phyloP scores from a whole-genome alignment of 2,797 vertebrate species.

The Hydrophis major region DNA sequence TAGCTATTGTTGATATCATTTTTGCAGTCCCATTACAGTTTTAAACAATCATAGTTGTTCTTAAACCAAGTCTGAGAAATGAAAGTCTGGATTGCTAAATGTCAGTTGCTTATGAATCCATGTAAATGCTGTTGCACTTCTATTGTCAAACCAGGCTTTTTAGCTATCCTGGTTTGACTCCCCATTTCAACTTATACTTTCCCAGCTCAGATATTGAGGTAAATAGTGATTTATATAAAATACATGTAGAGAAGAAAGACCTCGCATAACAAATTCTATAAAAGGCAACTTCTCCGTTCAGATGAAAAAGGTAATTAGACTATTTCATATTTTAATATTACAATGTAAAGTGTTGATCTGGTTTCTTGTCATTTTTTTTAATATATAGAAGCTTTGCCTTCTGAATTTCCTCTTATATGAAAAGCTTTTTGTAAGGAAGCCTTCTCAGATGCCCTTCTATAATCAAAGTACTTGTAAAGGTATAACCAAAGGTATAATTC shows the following conservation, averaged over 20 bases:
- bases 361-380: neutral
- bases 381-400: neutral
- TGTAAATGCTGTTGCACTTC: neutral
- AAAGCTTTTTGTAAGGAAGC: neutral
- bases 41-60: neutral
- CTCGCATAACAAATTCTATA: neutral
- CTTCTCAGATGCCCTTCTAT: neutral
- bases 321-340: constrained; percentile 12
- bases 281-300: constrained; percentile 14
- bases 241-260: neutral
- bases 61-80: neutral
- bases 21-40: neutral
- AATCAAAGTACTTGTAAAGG: constrained; percentile 4
- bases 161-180: neutral
- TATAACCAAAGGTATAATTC: neutral
- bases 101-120: neutral
- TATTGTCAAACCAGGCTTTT: neutral
- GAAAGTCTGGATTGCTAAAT: neutral
- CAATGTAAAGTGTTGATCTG: constrained; percentile 2
- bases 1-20: neutral
- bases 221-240: neutral
- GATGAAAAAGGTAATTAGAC: neutral
- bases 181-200: neutral
- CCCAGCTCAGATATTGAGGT: neutral
- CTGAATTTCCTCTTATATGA: neutral